These are phyloP conservation scores for Alectura lathami DNA, from an alignment of 2,113 vertebrate genomes.

Conservation along the genomic window DNA sequence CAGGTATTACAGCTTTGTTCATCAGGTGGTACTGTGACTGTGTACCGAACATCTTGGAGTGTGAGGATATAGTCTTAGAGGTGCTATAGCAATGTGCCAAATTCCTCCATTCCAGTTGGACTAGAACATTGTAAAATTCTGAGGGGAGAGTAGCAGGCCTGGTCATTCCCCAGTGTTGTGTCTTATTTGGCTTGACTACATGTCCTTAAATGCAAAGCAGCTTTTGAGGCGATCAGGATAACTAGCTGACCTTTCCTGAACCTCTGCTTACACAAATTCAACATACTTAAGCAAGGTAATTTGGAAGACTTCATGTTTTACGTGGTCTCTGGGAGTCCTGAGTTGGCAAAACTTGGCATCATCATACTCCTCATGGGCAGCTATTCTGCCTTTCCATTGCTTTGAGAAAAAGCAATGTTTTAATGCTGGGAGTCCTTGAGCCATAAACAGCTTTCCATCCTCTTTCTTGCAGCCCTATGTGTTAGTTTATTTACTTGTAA, in stretches of 20 bases:
- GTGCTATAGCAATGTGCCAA: neutral
- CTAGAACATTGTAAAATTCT: neutral
- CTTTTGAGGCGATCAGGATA: neutral
- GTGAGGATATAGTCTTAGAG: neutral
- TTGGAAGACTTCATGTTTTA: neutral
- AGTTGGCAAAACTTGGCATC: neutral
- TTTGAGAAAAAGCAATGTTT: neutral
- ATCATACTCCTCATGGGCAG: neutral
- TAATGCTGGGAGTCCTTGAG: neutral
- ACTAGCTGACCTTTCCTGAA: neutral
- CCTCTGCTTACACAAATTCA: neutral
- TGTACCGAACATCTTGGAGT: neutral
- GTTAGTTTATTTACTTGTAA: neutral
- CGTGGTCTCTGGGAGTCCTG: neutral
- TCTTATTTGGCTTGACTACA: neutral
- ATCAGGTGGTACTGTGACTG: neutral
- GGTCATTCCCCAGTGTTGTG: neutral
- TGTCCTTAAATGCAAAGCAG: neutral
- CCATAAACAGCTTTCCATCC: neutral
- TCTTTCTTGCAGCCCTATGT: neutral
- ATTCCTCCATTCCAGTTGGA: neutral
- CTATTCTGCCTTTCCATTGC: neutral
- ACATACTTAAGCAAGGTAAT: neutral
- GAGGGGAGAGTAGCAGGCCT: neutral
- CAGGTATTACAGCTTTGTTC: neutral